Conservation (phyloP, 1,140 invertebrate genomes). For the Limonius californicus region DNA sequence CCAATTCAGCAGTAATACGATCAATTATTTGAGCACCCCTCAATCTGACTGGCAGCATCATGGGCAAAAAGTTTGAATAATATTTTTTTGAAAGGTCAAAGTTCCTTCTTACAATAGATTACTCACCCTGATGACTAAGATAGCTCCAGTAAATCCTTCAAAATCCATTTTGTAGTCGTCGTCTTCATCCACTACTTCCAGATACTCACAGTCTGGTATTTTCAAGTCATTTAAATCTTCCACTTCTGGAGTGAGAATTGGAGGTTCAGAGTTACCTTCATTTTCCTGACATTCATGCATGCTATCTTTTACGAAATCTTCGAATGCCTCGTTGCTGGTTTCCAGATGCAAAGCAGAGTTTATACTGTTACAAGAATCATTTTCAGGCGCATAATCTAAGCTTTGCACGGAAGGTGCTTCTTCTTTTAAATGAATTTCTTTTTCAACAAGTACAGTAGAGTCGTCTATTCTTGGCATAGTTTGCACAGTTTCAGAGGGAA, state of each 20-base stretch:
- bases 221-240: background rate
- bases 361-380: too few relatives aligned
- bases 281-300: background rate
- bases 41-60: too few relatives aligned
- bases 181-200: background rate
- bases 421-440: too few relatives aligned
- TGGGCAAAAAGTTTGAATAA: too few relatives aligned
- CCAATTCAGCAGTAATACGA: too few relatives aligned
- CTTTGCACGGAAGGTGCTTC: background rate
- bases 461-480: too few relatives aligned
- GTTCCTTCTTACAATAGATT: background rate
- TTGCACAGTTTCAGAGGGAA: too few relatives aligned
- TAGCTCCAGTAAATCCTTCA: conserved; percentile 16
- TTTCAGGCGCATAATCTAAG: background rate
- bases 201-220: background rate
- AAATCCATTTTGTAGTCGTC: conserved; percentile 7
- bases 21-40: too few relatives aligned
- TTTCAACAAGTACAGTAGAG: too few relatives aligned
- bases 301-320: background rate
- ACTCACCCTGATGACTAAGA: conserved; percentile 20
- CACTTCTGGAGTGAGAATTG: background rate
- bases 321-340: background rate
- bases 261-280: background rate
- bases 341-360: too few relatives aligned
- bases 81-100: too few relatives aligned